A percentile compares a stretch with the other conserved stretches of the same genome.
Conservation (phyloP, 2,797 vertebrate genomes). For the Crocodylus rhombifer region DNA sequence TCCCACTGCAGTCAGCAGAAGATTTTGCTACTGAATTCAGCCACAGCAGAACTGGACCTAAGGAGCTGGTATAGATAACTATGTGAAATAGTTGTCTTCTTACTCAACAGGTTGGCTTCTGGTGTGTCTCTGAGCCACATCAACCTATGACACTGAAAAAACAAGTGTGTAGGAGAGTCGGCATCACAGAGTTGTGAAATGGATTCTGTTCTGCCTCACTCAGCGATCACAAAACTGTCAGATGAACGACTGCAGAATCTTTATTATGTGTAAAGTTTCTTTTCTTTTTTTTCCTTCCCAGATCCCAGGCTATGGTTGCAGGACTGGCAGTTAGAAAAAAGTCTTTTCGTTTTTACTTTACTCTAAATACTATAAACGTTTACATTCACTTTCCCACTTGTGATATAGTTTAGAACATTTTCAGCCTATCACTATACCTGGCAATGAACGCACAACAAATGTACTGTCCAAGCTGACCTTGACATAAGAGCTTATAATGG, state of each 20-base stretch:
- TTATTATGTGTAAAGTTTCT: neutral
- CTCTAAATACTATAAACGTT: neutral
- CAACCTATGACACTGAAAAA: neutral
- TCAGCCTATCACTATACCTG: neutral
- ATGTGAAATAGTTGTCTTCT: neutral
- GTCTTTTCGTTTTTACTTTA: neutral
- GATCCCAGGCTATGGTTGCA: neutral
- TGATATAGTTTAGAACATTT: neutral
- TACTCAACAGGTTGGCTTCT: conserved; percentile 14
- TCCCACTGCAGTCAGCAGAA: fast-evolving
- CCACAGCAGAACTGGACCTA: neutral
- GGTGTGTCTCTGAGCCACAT: neutral
- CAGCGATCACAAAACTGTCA: neutral
- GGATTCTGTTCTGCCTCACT: neutral
- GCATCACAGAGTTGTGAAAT: neutral
- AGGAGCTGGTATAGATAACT: neutral
- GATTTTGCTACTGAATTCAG: neutral
- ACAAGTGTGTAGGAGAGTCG: conserved; percentile 33
- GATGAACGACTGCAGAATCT: neutral
- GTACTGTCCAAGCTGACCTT: neutral
- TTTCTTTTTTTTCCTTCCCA: too few species aligned
- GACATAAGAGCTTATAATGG: neutral
- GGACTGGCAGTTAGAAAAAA: neutral
- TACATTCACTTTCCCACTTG: neutral
- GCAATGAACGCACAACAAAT: neutral